These are phyloP conservation scores for Cordylochernes scorpioides DNA, from an alignment of 2,888 invertebrate species.

Conservation along the genomic window DNA sequence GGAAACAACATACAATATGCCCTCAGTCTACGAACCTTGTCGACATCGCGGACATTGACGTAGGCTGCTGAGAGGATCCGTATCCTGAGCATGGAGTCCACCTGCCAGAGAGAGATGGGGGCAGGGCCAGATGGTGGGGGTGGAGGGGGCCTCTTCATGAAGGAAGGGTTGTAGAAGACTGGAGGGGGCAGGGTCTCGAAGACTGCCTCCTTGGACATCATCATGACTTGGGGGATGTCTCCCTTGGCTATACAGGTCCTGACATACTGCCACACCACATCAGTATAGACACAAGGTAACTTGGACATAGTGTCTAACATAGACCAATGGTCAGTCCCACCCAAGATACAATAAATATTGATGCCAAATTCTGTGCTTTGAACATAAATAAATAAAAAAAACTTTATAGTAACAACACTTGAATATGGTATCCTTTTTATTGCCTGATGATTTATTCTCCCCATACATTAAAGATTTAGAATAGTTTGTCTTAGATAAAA, in stretches of 20 bases:
- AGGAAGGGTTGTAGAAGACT: constrained; percentile 23
- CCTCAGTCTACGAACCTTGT: constrained; percentile 20
- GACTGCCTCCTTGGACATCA: constrained; percentile 24
- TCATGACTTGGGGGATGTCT: constrained; percentile 25
- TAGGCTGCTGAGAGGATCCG: constrained; percentile 26
- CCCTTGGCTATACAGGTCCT: constrained; percentile 24
- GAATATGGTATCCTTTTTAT: no score
- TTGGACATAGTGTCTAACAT: no score
- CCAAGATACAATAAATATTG: no score
- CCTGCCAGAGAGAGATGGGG: constrained; percentile 23
- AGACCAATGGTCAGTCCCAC: no score
- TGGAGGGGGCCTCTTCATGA: constrained; percentile 15
- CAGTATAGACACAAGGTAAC: no score
- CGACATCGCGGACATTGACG: constrained; percentile 27
- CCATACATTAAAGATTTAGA: no score
- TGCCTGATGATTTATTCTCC: no score
- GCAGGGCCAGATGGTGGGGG: constrained; percentile 14
- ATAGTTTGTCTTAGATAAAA: no score
- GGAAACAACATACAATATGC: no score
- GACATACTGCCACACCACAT: constrained; percentile 27
- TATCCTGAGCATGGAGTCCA: constrained; percentile 22
- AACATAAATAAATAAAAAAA: no score
- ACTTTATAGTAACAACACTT: no score
- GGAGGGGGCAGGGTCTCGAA: constrained; percentile 21
- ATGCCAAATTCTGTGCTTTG: no score